Conservation (phyloP, 2,797 vertebrate species). For the Scyliorhinus canicula region DNA sequence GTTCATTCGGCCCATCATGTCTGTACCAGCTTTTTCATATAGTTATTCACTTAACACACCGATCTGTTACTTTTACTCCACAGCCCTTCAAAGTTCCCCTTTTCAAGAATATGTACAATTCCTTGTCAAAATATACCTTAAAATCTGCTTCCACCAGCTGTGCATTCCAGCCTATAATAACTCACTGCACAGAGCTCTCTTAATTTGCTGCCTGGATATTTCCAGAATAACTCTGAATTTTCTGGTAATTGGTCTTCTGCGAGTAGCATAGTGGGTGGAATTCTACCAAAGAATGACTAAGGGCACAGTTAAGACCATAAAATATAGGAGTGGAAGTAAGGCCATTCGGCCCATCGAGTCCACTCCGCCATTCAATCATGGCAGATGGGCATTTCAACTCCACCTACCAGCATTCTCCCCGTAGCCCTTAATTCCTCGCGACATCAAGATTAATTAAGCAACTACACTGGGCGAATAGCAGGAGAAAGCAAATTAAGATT, state of each 20-base stretch:
- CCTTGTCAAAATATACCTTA: not conserved
- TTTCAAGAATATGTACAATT: too few relatives aligned
- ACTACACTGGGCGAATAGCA: too few relatives aligned
- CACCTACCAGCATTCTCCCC: too few relatives aligned
- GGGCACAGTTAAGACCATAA: too few relatives aligned
- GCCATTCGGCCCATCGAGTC: too few relatives aligned
- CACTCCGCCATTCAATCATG: too few relatives aligned
- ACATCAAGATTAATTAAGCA: too few relatives aligned
- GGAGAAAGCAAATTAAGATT: too few relatives aligned
- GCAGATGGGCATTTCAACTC: too few relatives aligned
- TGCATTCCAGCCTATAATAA: not conserved
- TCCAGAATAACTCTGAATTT: not conserved
- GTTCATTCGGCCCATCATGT: not conserved
- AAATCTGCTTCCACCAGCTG: not conserved
- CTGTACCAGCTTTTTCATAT: not conserved
- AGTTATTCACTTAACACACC: not conserved
- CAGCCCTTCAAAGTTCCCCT: not conserved
- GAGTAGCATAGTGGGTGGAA: not conserved
- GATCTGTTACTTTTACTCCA: not conserved
- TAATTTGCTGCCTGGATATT: not conserved
- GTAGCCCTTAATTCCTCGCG: too few relatives aligned
- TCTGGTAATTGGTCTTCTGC: not conserved
- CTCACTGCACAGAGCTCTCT: not conserved
- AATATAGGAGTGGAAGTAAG: too few relatives aligned
- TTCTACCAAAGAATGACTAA: too few relatives aligned